These are phyloP conservation scores for Aporophyla lueneburgensis DNA, from an alignment of 2,888 invertebrate genomes.

Conservation along the genomic window DNA sequence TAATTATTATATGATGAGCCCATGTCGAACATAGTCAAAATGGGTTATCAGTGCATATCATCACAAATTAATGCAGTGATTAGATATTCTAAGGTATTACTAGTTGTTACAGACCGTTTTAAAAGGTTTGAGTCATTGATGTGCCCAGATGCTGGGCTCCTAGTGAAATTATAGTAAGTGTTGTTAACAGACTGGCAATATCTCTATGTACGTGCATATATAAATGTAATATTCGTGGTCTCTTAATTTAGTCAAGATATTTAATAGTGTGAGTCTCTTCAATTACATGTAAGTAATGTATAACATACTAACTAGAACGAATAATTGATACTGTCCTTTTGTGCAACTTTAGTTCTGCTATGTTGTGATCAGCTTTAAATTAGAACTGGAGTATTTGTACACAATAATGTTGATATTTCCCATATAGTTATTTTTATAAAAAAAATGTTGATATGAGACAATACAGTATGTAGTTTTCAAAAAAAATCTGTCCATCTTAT, in stretches of 20 bases:
- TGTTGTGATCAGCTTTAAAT: conserved; percentile 90
- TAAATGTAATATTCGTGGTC: conserved; percentile 89
- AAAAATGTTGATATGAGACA: conserved; percentile 88
- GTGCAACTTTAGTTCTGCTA: conserved; percentile 89
- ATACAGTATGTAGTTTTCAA: conserved; percentile 87
- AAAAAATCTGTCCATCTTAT: conserved; percentile 75
- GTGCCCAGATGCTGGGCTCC: conserved; percentile 88
- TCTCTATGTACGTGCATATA: conserved; percentile 90
- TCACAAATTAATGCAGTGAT: conserved; percentile 90
- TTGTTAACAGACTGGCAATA: conserved; percentile 90
- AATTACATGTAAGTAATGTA: conserved; percentile 86
- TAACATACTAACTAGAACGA: conserved; percentile 86
- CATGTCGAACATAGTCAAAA: conserved; percentile 82
- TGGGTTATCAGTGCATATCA: conserved; percentile 91
- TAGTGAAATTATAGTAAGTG: conserved; percentile 90
- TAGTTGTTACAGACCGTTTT: conserved; percentile 89
- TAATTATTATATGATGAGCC: conserved; percentile 81
- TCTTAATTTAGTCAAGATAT: conserved; percentile 91
- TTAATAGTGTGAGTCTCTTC: conserved; percentile 90
- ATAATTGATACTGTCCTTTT: conserved; percentile 87
- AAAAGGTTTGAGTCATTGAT: conserved; percentile 89
- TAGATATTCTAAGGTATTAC: conserved; percentile 90
- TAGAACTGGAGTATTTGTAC: conserved; percentile 88
- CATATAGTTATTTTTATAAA: conserved; percentile 89
- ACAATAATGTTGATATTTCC: conserved; percentile 85